phyloP scores from a whole-genome alignment of 2,888 invertebrate species.

The Yponomeuta plumbellus region DNA sequence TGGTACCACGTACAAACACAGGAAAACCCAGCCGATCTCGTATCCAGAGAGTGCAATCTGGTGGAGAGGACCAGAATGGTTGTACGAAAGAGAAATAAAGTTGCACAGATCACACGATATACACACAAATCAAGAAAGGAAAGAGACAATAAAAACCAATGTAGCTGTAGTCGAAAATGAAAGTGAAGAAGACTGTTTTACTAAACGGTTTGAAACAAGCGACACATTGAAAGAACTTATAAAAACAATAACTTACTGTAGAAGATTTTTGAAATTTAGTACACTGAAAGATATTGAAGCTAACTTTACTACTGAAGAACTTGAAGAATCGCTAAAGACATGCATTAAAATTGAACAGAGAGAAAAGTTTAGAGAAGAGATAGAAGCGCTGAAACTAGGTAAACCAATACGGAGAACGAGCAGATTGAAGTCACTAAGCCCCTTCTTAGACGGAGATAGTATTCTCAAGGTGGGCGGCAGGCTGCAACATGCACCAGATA shows the following conservation, averaged over 20 bases:
- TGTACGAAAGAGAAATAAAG: too few species aligned
- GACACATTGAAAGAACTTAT: constrained; percentile 19
- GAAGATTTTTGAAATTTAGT: constrained; percentile 23
- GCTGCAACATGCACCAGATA: background rate
- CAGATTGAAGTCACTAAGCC: constrained; percentile 4
- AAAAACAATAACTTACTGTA: constrained; percentile 22
- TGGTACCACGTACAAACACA: too few species aligned
- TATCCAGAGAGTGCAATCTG: too few species aligned
- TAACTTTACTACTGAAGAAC: too few species aligned
- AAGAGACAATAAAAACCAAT: background rate
- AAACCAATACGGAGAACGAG: background rate
- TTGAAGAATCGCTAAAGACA: too few species aligned
- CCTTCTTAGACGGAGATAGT: constrained; percentile 4
- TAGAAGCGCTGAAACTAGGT: background rate
- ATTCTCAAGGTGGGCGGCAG: constrained; percentile 14
- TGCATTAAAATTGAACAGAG: too few species aligned
- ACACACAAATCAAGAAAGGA: background rate
- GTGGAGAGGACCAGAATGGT: too few species aligned
- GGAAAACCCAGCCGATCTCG: too few species aligned
- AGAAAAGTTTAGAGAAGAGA: background rate
- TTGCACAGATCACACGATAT: constrained; percentile 16
- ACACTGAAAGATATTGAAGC: background rate
- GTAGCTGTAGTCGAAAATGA: constrained; percentile 4
- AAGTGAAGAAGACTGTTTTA: constrained; percentile 12
- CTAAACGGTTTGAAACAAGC: constrained; percentile 23